Conservation (phyloP, 2,888 invertebrate genomes). For the Eupithecia insigniata region DNA sequence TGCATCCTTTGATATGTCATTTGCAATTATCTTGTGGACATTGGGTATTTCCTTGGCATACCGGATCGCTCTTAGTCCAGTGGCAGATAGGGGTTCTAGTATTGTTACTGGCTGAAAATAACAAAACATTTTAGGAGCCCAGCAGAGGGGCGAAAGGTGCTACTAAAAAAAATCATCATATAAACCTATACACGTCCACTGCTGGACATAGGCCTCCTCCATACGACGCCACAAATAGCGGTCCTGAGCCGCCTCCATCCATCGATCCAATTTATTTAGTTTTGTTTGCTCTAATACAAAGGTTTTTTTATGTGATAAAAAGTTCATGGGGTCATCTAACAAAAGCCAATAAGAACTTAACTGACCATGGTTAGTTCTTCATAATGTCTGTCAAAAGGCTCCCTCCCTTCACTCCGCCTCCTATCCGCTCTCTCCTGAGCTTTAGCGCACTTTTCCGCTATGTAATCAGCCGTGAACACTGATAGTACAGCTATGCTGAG, state of each 20-base stretch:
- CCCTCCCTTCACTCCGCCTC: constrained; percentile 46
- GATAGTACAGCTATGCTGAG: constrained; percentile 91
- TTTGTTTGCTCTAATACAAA: too few relatives aligned
- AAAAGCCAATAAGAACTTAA: constrained; percentile 1
- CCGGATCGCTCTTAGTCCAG: constrained; percentile 96
- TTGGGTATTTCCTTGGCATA: constrained; percentile 97
- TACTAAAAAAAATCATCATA: too few relatives aligned
- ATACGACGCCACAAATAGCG: too few relatives aligned
- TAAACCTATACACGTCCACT: too few relatives aligned
- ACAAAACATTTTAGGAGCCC: background rate
- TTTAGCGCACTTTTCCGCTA: constrained; percentile 56
- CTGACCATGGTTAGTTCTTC: constrained; percentile 44
- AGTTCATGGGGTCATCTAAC: too few relatives aligned
- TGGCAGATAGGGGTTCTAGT: constrained; percentile 97
- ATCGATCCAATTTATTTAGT: too few relatives aligned
- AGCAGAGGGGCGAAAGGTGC: background rate
- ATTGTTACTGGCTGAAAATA: constrained; percentile 79
- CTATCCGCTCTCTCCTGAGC: constrained; percentile 52
- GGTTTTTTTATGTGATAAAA: too few relatives aligned
- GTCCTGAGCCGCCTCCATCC: too few relatives aligned
- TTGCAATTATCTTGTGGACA: constrained; percentile 93
- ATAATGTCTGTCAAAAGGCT: constrained; percentile 31
- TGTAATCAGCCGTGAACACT: constrained; percentile 85
- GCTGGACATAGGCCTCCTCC: too few relatives aligned
- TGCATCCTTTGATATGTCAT: constrained; percentile 94